These are phyloP conservation scores for Lagria hirta DNA, from an alignment of 2,888 invertebrate genomes.

Conservation along the genomic window DNA sequence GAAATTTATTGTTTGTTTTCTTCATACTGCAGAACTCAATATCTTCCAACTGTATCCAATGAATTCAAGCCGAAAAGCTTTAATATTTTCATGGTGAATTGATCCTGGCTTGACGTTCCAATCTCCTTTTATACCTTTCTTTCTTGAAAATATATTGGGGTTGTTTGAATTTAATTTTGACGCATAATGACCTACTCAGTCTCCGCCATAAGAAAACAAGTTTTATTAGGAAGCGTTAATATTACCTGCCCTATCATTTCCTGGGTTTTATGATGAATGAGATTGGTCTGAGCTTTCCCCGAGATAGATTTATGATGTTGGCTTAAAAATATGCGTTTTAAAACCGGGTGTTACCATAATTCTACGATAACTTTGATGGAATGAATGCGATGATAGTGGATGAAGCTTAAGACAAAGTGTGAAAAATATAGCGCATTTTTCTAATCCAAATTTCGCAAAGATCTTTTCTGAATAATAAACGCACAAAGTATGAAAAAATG, in stretches of 20 bases:
- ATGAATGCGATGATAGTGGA: slow-evolving; percentile 23
- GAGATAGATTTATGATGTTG: slow-evolving; percentile 32
- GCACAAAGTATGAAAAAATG: too few relatives aligned
- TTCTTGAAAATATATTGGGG: slow-evolving; percentile 15
- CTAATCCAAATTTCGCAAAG: slow-evolving; percentile 1
- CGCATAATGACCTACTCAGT: slow-evolving; percentile 22
- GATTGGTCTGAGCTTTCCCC: slow-evolving; percentile 20
- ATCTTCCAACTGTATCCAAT: too few relatives aligned
- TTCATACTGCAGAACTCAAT: too few relatives aligned
- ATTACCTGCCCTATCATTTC: slow-evolving; percentile 32
- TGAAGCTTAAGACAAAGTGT: slow-evolving; percentile 18
- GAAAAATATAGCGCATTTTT: slow-evolving; percentile 21
- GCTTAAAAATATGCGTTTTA: slow-evolving; percentile 30
- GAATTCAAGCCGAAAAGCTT: too few relatives aligned
- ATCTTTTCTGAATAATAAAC: too few relatives aligned
- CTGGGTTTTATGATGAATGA: slow-evolving; percentile 30
- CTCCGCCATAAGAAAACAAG: slow-evolving; percentile 27
- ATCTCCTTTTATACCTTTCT: slow-evolving; percentile 4
- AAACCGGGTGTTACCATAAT: slow-evolving; percentile 25
- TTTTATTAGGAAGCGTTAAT: slow-evolving; percentile 30
- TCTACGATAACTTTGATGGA: slow-evolving; percentile 29
- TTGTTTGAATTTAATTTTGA: slow-evolving; percentile 24
- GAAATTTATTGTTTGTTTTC: too few relatives aligned
- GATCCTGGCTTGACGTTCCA: slow-evolving; percentile 2
- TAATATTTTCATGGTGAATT: too few relatives aligned